Base-by-base conservation (phyloP, 2,888 invertebrate genomes). In the Diaperis boleti region DNA sequence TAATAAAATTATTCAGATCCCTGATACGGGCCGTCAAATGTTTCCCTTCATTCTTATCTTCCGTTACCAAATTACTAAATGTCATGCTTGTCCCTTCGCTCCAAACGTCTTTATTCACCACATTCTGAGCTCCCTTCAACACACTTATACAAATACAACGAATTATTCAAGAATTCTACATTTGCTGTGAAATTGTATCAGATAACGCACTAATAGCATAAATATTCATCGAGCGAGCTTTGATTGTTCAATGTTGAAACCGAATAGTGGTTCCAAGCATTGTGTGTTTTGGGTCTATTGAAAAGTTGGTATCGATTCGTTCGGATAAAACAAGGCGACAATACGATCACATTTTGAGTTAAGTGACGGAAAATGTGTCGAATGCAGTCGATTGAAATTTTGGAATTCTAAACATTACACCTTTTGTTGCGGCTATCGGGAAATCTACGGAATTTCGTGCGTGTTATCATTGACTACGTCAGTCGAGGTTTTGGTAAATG, bases 131-230 rank as follows among this genome's bases (percentile, higher is more conserved):
- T 37, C 13, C 35, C 10, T 52, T 39, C 10, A n/a, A n/a, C n/a
- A n/a, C n/a, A n/a, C 18, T 35, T 50, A 50, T 50, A 35, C 35
- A 50, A 50, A 50, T 50, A 7, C n/a, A 13, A 50, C 49, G 20
- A 50, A 50, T 50, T 50, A 50, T 39, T 39, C 18, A 37, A 35
- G 50, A 35, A 37, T 37, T 50, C 37, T 35, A 52, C 41, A 39
- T n/a, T 37, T 7, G 10, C 35, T n/a, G 26, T 22, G 18, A 26
- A 52, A 22, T 37, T 39, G 26, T 26, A 52, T 52, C 52, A 8
- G 52, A 52, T 52, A 39, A 50, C 17, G 20, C 15, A 39, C 52
- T 35, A 35, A 18, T 37, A 52, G 14, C 41, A 52, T 52, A 52
- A 52, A 52, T 52, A 52, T 52, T 52, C 52, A 52, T 11, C 39